These are phyloP conservation scores for Aegithalos caudatus DNA, from an alignment of 2,113 vertebrate species.

Conservation along the genomic window DNA sequence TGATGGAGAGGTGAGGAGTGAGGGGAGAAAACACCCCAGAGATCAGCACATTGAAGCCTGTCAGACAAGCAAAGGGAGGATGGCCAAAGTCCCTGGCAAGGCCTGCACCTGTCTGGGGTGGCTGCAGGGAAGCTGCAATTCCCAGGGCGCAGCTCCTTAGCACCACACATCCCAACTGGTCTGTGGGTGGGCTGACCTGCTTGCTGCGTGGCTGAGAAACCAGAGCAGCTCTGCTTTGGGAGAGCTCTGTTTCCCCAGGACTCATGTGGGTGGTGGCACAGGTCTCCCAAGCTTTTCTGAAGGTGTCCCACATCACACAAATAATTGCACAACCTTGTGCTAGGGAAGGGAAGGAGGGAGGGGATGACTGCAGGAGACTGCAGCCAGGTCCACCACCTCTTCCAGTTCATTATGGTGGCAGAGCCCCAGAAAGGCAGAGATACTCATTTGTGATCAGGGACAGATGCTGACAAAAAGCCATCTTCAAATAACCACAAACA, in stretches of 20 bases:
- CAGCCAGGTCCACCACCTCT: not conserved
- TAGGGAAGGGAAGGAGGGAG: not conserved
- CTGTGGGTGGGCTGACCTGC: not conserved
- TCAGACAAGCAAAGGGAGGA: not conserved
- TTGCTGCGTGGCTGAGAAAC: not conserved
- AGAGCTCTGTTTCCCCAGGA: not conserved
- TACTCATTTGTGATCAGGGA: not conserved
- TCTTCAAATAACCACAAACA: not conserved
- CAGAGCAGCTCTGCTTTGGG: not conserved
- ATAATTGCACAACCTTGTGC: not conserved
- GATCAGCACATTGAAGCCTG: not conserved
- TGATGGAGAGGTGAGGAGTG: not conserved
- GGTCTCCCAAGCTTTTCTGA: slow-evolving; percentile 4
- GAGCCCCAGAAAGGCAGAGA: not conserved
- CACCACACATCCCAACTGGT: not conserved
- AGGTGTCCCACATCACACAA: not conserved
- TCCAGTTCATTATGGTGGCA: not conserved
- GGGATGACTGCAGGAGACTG: not conserved
- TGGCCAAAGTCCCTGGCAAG: accelerated
- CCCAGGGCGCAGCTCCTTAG: not conserved
- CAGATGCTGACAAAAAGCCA: not conserved
- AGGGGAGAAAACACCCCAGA: not conserved
- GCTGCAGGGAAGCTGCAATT: not conserved
- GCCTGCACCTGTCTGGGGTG: not conserved
- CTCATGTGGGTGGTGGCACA: not conserved